Conservation (phyloP, 2,797 vertebrate genomes). For the Sarcoramphus papa region DNA sequence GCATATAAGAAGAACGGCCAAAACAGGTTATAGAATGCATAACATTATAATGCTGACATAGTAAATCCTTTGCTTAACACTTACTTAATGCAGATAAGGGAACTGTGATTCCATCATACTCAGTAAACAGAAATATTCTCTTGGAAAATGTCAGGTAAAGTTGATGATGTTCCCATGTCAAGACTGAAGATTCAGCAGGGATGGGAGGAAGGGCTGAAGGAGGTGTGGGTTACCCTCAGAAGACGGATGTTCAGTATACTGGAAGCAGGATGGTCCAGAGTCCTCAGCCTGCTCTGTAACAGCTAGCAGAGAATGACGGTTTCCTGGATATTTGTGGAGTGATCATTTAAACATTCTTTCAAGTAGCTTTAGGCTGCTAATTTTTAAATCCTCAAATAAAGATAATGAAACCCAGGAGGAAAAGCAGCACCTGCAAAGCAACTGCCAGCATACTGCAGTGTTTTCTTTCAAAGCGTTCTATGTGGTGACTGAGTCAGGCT, state of each 20-base stretch:
- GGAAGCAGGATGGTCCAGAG: neutral
- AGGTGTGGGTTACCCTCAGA: neutral
- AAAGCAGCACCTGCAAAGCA: neutral
- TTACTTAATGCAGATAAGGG: neutral
- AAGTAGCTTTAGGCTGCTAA: neutral
- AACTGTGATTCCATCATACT: neutral
- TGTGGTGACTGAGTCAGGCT: neutral
- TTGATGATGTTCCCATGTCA: neutral
- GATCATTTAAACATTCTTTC: neutral
- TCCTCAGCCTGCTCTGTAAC: neutral
- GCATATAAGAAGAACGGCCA: rapidly evolving
- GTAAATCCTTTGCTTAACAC: neutral
- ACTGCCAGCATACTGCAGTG: neutral
- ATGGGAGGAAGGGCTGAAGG: neutral
- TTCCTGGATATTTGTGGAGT: neutral
- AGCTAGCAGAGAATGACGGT: neutral
- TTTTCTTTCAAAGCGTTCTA: neutral
- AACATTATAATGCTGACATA: neutral
- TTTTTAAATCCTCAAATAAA: neutral
- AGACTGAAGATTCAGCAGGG: neutral
- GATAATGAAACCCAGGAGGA: neutral
- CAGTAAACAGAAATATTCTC: neutral
- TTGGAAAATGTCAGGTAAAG: neutral
- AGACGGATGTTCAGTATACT: neutral
- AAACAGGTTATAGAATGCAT: neutral